Conservation (phyloP, 2,888 invertebrate genomes). For the Agonopterix heracliana region DNA sequence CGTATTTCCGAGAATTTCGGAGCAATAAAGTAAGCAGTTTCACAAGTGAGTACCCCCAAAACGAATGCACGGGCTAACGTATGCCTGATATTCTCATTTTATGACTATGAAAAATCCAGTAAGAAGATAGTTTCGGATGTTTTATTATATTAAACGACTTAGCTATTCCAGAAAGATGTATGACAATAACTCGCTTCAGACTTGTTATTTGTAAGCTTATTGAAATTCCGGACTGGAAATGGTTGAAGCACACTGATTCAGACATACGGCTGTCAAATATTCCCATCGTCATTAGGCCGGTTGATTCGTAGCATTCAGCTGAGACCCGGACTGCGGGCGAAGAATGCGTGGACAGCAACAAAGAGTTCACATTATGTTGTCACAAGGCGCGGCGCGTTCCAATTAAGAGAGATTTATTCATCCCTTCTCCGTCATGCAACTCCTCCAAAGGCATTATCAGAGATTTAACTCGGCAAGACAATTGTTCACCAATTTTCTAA, state of each 20-base stretch:
- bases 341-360: conserved; percentile 58
- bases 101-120: conserved; percentile 46
- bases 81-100: conserved; percentile 57
- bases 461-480: conserved; percentile 64
- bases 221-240: conserved; percentile 21
- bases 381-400: conserved; percentile 56
- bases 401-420: conserved; percentile 72
- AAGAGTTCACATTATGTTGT: conserved; percentile 65
- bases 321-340: conserved; percentile 21
- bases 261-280: conserved; percentile 44
- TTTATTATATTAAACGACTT: conserved; percentile 1
- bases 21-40: conserved; percentile 65
- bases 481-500: conserved; percentile 71
- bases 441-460: conserved; percentile 63
- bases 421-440: conserved; percentile 52
- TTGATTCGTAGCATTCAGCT: conserved; percentile 54
- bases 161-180: background rate
- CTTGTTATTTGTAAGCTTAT: conserved; percentile 20
- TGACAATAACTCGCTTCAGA: background rate
- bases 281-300: conserved; percentile 51
- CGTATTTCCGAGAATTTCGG: conserved; percentile 47
- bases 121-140: conserved; percentile 29
- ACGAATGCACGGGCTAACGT: conserved; percentile 54
- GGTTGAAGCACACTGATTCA: conserved; percentile 29
- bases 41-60: conserved; percentile 59